Conservation (phyloP, 2,797 vertebrate species). For the Muscicapa striata region DNA sequence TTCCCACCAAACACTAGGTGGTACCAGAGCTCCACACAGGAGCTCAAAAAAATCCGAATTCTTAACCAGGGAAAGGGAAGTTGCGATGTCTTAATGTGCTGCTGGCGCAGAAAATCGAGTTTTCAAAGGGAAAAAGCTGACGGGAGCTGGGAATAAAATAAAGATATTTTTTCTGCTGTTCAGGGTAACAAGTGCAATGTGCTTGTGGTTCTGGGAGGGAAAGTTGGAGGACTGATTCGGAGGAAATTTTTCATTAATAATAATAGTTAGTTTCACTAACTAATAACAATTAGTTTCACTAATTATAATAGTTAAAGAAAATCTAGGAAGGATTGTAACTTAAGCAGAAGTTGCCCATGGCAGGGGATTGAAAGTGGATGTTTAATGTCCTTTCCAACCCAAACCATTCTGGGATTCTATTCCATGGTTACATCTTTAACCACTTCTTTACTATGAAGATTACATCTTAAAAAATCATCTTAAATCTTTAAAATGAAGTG, state of each 20-base stretch:
- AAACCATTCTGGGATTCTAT: neutral
- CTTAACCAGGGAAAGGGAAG: neutral
- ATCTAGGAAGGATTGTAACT: neutral
- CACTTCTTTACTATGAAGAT: too few relatives aligned
- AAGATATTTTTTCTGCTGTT: neutral
- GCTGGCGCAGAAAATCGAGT: neutral
- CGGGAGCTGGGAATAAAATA: neutral
- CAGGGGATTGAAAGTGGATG: neutral
- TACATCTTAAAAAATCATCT: too few relatives aligned
- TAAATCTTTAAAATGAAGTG: neutral
- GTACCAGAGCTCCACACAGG: slow-evolving; percentile 36
- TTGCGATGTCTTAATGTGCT: neutral
- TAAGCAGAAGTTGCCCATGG: neutral
- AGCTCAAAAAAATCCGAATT: neutral
- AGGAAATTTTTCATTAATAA: neutral
- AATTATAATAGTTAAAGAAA: neutral
- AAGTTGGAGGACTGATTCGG: neutral
- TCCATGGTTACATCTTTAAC: neutral
- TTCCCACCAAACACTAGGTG: slow-evolving; percentile 32
- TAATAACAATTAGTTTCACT: neutral
- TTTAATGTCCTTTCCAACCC: neutral
- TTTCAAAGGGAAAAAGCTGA: neutral
- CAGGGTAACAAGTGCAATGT: neutral
- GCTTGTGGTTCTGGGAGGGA: neutral
- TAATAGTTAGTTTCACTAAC: too few relatives aligned